Evolutionary conservation across 2,113 vertebrate species (phyloP), one percentile per base, ranked within the genome.

Genomic region (Xenopus borealis): DNA sequence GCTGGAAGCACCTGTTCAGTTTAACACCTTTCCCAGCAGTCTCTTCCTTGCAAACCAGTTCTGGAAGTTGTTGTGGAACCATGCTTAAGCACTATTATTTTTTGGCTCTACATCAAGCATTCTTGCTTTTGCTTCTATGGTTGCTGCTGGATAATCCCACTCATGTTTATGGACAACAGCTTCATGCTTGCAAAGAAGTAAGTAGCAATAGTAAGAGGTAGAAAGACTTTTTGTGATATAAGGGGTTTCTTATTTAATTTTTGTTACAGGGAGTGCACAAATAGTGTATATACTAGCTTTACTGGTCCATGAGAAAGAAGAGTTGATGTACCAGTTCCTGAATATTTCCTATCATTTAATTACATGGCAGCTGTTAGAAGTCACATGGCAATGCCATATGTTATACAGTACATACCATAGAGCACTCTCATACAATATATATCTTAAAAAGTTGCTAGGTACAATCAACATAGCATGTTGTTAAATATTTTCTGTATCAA

Each of bases 131-230:
- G 12, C 3, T 71, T 33, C 13, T 13, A 40, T 45, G 44, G 33
- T 12, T 71, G 14, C 14, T 71, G 13, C 18, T 71, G 23, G 16
- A 47, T 17, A 71, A 10, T 33, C 18, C n/a, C 13, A 47, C 11
- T 18, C 12, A 44, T 12, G 12, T 62, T 50, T 58, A 62, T 19
- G 69, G 69, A 62, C 58, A 71, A 58, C 57, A 11, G 44, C 58
- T 71, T 10, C 69, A 71, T 62, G 69, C 69, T 47, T 71, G 69
- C 61, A 71, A 62, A 12, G 69, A 71, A 58, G 69, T 71, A 71
- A 71, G 57, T 20, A 47, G 33, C 10, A 13, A 50, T 2, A 50
- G 11, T 2, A 50, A 50, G 8, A 13, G 4, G 11, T 50, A 50
- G 47, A 1, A 50, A 9, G 33, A 40, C 5, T 40, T 7, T 33